These are phyloP conservation scores for Drosophila orosa DNA, from an alignment of 1,140 invertebrate species.

Conservation along the genomic window DNA sequence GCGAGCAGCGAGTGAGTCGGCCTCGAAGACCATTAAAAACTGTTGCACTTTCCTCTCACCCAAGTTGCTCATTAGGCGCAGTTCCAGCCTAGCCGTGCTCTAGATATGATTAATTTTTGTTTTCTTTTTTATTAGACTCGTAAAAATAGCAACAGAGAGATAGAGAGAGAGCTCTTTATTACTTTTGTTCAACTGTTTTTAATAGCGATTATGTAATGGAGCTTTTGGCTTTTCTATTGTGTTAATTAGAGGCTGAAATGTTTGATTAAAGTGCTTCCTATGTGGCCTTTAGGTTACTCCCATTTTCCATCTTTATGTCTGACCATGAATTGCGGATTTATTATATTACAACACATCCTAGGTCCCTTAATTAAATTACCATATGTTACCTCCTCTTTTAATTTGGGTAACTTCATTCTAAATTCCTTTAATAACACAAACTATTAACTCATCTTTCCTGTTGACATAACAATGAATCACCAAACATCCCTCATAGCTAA, in stretches of 20 bases:
- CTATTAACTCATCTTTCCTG: conserved; percentile 50
- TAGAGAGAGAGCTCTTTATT: conserved; percentile 35
- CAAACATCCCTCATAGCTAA: not conserved
- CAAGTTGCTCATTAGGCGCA: conserved; percentile 68
- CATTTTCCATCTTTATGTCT: not conserved
- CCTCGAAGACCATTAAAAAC: conserved; percentile 69
- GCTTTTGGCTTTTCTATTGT: conserved; percentile 33
- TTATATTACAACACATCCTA: not conserved
- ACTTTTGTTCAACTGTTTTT: conserved; percentile 72
- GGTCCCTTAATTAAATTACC: not conserved
- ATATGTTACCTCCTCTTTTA: not conserved
- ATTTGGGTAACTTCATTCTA: not conserved
- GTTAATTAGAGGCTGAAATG: conserved; percentile 40
- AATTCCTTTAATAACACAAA: conserved; percentile 4
- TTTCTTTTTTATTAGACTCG: conserved; percentile 67
- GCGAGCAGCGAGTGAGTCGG: conserved; percentile 38
- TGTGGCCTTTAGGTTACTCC: not conserved
- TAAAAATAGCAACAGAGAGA: conserved; percentile 61
- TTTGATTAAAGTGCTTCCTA: not conserved
- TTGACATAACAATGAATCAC: conserved; percentile 36
- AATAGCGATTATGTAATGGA: conserved; percentile 61
- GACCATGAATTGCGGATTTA: not conserved
- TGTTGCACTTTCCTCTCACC: conserved; percentile 67
- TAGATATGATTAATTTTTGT: conserved; percentile 77
- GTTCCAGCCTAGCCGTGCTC: conserved; percentile 51